phyloP scores from a whole-genome alignment of 2,888 invertebrate species.

The Eristalis arbustorum region DNA sequence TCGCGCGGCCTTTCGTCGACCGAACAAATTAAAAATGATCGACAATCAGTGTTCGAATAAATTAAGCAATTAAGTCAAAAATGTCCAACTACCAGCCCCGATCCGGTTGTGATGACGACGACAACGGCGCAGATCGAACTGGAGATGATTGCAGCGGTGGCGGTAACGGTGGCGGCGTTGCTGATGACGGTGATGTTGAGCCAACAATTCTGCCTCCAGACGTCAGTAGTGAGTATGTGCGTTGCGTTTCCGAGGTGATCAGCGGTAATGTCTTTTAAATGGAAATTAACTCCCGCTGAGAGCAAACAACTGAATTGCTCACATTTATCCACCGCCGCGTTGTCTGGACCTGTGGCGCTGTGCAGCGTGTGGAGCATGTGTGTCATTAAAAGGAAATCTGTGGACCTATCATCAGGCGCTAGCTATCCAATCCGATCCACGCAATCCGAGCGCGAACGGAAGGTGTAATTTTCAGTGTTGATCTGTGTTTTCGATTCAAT shows the following conservation, averaged over 20 bases:
- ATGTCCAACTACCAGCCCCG: conserved; percentile 35
- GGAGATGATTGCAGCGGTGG: neutral
- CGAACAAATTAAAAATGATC: conserved; percentile 68
- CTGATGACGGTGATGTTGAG: neutral
- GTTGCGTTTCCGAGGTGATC: conserved; percentile 57
- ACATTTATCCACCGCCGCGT: conserved; percentile 22
- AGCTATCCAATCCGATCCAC: neutral
- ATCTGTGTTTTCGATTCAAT: conserved; percentile 27
- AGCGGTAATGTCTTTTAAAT: conserved; percentile 56
- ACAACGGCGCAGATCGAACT: neutral
- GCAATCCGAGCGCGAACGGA: conserved; percentile 20
- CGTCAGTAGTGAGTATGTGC: conserved; percentile 64
- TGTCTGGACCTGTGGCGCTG: neutral
- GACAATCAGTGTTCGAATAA: conserved; percentile 65
- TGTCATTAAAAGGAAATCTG: conserved; percentile 60
- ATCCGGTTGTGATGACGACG: neutral
- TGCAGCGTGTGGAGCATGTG: neutral
- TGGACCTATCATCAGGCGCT: conserved; percentile 36
- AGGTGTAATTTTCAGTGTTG: conserved; percentile 54
- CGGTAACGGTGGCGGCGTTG: neutral
- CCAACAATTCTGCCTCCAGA: neutral
- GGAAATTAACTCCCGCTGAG: conserved; percentile 57
- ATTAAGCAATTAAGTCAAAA: conserved; percentile 68
- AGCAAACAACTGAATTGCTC: conserved; percentile 54
- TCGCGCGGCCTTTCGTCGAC: conserved; percentile 13